Evolutionary conservation across 2,113 vertebrate genomes (phyloP).

Genomic region (Neolamprologus devosi): DNA sequence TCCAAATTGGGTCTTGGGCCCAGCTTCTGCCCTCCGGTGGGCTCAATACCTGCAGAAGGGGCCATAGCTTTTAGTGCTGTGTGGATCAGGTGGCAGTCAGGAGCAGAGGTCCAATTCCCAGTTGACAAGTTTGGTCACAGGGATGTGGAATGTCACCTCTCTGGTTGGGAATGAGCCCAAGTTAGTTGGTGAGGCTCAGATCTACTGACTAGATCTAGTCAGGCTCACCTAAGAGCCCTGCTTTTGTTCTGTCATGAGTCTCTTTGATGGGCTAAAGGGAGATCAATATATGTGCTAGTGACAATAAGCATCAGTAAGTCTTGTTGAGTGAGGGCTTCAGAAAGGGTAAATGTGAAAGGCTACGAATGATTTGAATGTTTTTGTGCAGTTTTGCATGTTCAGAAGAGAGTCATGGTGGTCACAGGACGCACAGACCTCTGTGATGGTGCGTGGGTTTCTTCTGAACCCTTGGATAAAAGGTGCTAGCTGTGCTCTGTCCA

Average conservation of each 20-base stretch:
- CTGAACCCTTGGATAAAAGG: neutral
- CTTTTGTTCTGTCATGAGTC: neutral
- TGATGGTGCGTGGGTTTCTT: neutral
- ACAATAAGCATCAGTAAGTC: neutral
- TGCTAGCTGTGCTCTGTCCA: neutral
- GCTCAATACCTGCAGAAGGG: neutral
- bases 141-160: neutral
- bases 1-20: neutral
- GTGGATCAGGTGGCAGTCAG: neutral
- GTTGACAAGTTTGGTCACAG: neutral
- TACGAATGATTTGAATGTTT: neutral
- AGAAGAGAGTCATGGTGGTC: neutral
- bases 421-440: neutral
- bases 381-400: neutral
- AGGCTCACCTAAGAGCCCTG: neutral
- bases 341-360: neutral
- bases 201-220: neutral
- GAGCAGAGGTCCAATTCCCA: neutral
- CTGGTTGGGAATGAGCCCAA: neutral
- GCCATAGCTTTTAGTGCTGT: neutral
- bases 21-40: neutral
- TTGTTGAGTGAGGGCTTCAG: neutral
- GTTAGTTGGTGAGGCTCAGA: neutral
- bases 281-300: neutral
- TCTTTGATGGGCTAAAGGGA: neutral